These are phyloP conservation scores for Oncorhynchus keta DNA, from an alignment of 2,113 vertebrate species.

Conservation along the genomic window DNA sequence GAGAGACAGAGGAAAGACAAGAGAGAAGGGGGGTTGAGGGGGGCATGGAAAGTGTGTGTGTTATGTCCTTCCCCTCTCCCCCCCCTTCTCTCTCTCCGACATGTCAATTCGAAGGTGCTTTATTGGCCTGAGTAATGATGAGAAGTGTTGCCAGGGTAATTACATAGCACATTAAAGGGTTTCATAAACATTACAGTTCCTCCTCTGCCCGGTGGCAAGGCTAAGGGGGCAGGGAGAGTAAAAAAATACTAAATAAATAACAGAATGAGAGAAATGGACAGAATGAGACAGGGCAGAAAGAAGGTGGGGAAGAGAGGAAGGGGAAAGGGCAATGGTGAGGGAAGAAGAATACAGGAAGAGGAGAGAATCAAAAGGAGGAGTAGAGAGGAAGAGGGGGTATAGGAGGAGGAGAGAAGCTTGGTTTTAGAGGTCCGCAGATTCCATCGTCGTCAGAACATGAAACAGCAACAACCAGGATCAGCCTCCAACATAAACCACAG, in stretches of 20 bases:
- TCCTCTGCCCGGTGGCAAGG: constrained; percentile 69
- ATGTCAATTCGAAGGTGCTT: constrained; percentile 49
- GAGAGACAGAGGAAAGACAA: constrained; percentile 43
- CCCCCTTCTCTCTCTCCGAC: constrained; percentile 25
- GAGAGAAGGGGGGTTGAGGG: constrained; percentile 21
- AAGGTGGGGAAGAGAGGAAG: constrained; percentile 5
- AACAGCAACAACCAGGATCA: constrained; percentile 54
- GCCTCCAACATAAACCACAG: constrained; percentile 74
- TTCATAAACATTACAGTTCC: constrained; percentile 78
- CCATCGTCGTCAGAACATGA: constrained; percentile 62
- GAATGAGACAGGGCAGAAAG: constrained; percentile 2
- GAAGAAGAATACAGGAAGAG: constrained; percentile 17
- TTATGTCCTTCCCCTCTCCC: constrained; percentile 33
- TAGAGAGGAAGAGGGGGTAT: constrained; percentile 48
- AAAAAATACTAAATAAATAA: constrained; percentile 25
- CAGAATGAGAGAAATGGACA: constrained; percentile 50
- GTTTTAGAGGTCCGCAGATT: constrained; percentile 61
- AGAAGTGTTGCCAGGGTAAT: constrained; percentile 74
- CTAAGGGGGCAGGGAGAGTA: constrained; percentile 57
- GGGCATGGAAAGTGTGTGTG: constrained; percentile 51
- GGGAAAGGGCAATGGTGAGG: constrained; percentile 32
- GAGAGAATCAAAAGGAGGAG: constrained; percentile 17
- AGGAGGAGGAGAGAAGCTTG: constrained; percentile 60
- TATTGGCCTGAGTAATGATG: constrained; percentile 62
- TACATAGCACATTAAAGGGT: constrained; percentile 79